These are phyloP conservation scores for Oscheius sp. DNA, from an alignment of 1,140 invertebrate species.

Conservation along the genomic window DNA sequence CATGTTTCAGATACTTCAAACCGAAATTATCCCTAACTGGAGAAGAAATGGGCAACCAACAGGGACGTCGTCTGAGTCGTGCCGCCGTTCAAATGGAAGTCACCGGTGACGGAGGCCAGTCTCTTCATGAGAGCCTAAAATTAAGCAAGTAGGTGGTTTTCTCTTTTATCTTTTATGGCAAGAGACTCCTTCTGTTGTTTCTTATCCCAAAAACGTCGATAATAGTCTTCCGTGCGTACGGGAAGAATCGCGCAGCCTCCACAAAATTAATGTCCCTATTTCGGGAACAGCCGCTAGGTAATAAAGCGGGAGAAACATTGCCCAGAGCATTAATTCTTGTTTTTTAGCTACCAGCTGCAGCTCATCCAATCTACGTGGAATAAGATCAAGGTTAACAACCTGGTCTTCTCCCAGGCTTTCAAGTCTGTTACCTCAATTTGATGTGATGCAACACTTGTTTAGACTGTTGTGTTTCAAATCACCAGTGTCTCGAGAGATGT, in stretches of 20 bases:
- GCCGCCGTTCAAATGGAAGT: slow-evolving; percentile 18
- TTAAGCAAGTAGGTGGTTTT: slow-evolving; percentile 2
- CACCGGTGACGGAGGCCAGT: slow-evolving; percentile 12
- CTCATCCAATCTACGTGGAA: slow-evolving; percentile 19
- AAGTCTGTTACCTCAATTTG: background rate
- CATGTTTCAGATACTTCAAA: slow-evolving; percentile 3
- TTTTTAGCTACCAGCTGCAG: slow-evolving; percentile 24
- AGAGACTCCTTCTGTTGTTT: too few relatives aligned
- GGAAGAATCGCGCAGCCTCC: too few relatives aligned
- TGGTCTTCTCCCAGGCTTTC: slow-evolving; percentile 27
- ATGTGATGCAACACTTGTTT: background rate
- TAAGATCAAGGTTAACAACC: slow-evolving; percentile 13
- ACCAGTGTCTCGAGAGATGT: slow-evolving; percentile 31
- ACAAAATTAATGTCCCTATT: too few relatives aligned
- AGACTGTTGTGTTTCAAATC: slow-evolving; percentile 28
- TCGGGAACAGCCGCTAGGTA: too few relatives aligned
- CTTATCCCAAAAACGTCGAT: too few relatives aligned
- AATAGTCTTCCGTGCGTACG: too few relatives aligned
- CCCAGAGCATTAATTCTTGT: background rate
- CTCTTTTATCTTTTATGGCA: too few relatives aligned
- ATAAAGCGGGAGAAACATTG: too few relatives aligned
- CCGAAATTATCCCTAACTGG: background rate
- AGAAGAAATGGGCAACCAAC: slow-evolving; percentile 28
- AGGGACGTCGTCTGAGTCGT: slow-evolving; percentile 15
- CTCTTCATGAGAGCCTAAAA: slow-evolving; percentile 8